Evolutionary conservation across 2,113 vertebrate species (phyloP), one percentile per base, ranked within the genome.

Genomic region (Mastomys coucha): DNA sequence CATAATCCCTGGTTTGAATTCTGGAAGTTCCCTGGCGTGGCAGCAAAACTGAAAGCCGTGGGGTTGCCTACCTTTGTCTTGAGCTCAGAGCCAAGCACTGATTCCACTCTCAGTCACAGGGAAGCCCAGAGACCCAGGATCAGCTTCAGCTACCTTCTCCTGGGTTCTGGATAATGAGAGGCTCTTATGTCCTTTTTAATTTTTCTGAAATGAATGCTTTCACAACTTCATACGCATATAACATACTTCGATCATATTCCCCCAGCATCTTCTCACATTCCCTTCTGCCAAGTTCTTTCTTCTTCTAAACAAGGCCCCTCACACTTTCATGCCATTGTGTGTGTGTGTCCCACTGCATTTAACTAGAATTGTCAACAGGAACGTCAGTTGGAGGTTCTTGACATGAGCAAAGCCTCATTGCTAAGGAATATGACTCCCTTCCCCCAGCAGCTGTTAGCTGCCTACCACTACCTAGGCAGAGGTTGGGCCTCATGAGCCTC

Each of bases 21-120:
- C 81, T 26, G 39, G 45, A 81, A 60, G 84, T 31, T 24, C 28
- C 19, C 31, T 9, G 10, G 31, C 36, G 53, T 28, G 33, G 22
- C 13, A 87, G 86, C 28, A 73, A 53, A 1, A 10, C 31, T 36
- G 36, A n/a, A 63, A 42, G 33, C 56, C 60, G 16, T 9, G 3
- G 26, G 39, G 13, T 19, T 19, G 53, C 12, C 3, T 1, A 1
- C 24, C 88, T 33, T 1, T 4, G 26, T 26, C 49, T 56, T 89
- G 16, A 1, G 0, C 22, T 63, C 19, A 53, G 45, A n/a, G 53
- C 19, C 2, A 84, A 70, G 36, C 7, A 39, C 10, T 0, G 2
- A 24, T 3, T 51, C 56, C 4, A 5, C 8, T 11, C 19, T 88
- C 67, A n/a, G 42, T 91, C 73, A 3, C 0, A 0, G 7, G 45